phyloP scores from a whole-genome alignment of 2,888 invertebrate genomes.

The Melinaea menophilus region DNA sequence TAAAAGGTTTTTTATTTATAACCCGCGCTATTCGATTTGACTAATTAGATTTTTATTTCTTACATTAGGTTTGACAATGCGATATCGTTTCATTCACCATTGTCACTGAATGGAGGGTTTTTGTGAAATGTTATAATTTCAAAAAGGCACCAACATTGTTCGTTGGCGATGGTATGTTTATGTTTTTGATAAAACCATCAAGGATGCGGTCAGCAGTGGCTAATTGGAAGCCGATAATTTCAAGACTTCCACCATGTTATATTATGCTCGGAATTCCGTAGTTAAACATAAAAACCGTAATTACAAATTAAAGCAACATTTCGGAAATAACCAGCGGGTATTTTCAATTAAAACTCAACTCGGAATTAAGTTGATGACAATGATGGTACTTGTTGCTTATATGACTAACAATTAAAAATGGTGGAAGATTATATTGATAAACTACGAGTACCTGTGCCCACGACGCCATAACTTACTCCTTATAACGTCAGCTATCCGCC shows the following conservation, averaged over 20 bases:
- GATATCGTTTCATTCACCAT: constrained; percentile 29
- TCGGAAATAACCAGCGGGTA: too few species aligned
- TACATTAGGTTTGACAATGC: constrained; percentile 34
- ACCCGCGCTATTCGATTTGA: constrained; percentile 41
- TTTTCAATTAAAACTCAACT: too few species aligned
- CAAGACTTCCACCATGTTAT: constrained; percentile 25
- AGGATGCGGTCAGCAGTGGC: constrained; percentile 20
- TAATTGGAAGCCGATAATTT: constrained; percentile 38
- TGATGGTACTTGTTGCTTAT: too few species aligned
- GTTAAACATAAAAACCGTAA: constrained; percentile 1
- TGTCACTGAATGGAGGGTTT: constrained; percentile 34
- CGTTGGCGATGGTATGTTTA: constrained; percentile 34
- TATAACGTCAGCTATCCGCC: too few species aligned
- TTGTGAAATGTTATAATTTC: constrained; percentile 34
- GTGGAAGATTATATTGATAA: too few species aligned
- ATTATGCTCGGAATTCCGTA: constrained; percentile 16
- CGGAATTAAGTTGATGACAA: too few species aligned
- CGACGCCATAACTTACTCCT: too few species aligned
- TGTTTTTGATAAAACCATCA: constrained; percentile 29
- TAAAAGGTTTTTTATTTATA: constrained; percentile 13
- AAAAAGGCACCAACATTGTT: constrained; percentile 36
- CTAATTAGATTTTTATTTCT: constrained; percentile 44
- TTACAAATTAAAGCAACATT: not conserved
- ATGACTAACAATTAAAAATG: too few species aligned
- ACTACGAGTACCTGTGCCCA: too few species aligned